Evolutionary conservation across 2,888 invertebrate species (phyloP), one percentile per base, ranked within the genome.

Genomic region (Heteromurus nitidus): DNA sequence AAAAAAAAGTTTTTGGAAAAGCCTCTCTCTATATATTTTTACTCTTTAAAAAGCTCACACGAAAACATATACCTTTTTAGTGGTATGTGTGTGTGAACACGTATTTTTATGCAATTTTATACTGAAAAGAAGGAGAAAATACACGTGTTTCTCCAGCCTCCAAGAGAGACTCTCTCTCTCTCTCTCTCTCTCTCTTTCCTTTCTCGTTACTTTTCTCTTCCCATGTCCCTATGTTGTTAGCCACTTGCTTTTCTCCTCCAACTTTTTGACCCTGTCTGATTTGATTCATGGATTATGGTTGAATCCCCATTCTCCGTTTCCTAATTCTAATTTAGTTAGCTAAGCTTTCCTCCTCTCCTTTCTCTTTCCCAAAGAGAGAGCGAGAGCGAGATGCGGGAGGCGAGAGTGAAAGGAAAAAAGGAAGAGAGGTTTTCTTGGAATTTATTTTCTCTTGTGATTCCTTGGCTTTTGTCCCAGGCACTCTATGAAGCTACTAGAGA

Each of bases 241-340:
- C 74, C 80, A 80, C 74, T 80, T 73, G 67, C 80, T n/a, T n/a
- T n/a, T n/a, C n/a, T n/a, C n/a, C n/a, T 69, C 50, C 80, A 80
- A 80, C 80, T 73, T 80, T 80, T 74, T 80, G 80, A 80, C 80
- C 80, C 80, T 80, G 80, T 80, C 80, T 80, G 80, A 80, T 80
- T 80, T 80, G 80, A 80, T 80, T 80, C 80, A 80, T 80, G 80
- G 80, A 80, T 80, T 80, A 80, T 74, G 74, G 80, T 74, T 80
- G 80, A 80, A 74, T 80, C 80, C 80, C 80, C 69, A 80, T 80
- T 80, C 80, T 80, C 80, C 68, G 69, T 74, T 80, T 80, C 80
- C 80, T 80, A 80, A 80, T 80, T 80, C 80, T 80, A 80, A 80
- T 80, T 80, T 80, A 80, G 80, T 80, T 80, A 80, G 80, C 73